Base-by-base conservation (phyloP, 2,888 invertebrate species). In the Copidosoma aretas region DNA sequence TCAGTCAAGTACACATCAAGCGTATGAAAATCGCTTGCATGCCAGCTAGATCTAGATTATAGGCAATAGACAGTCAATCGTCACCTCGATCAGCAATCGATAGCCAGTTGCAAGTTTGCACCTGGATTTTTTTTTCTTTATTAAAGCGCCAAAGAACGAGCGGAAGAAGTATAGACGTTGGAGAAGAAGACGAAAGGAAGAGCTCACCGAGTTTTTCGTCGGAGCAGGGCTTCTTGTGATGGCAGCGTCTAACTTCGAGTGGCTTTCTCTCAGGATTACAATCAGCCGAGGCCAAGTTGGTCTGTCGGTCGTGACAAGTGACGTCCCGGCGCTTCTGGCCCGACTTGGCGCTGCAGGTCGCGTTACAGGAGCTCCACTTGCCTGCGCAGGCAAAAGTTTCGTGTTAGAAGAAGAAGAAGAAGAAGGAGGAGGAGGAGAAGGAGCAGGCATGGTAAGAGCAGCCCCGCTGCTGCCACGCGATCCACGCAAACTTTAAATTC, bases 301-400 rank as follows among this genome's bases (percentile, higher is more conserved):
- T 80, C 64, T 75, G 72, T 70, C 80, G 77, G 71, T 81, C 79
- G 49, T 76, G 78, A 71, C 81, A 81, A 53, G 75, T 75, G 25
- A 81, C 78, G 43, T 78, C 76, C 10, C 81, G 77, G 12, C 67
- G 76, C 65, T 81, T 81, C 49, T 79, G 66, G 14, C 81, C 81
- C 53, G 74, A 73, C 66, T 78, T 81, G 22, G 70, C 58, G 22
- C 71, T 64, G 51, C 81, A 81, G n/a, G 78, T 81, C 41, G 81
- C 80, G 65, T 81, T 80, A 70, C 81, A 81, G 10, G 75, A 66
- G 41, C 77, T 77, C 81, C 81, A 81, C 70, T 77, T 80, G 49
- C 79, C 81, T 81, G 72, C 32, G 32, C 32, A 53, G 15, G 19
- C 1, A 43, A 0, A 52, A 46, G 15, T 49, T 67, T 49, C 1